A percentile compares a stretch with the other conserved stretches of the same genome.
Evolutionary conservation across 1,140 invertebrate species (phyloP).

Genomic region (Oedothorax gibbosus): DNA sequence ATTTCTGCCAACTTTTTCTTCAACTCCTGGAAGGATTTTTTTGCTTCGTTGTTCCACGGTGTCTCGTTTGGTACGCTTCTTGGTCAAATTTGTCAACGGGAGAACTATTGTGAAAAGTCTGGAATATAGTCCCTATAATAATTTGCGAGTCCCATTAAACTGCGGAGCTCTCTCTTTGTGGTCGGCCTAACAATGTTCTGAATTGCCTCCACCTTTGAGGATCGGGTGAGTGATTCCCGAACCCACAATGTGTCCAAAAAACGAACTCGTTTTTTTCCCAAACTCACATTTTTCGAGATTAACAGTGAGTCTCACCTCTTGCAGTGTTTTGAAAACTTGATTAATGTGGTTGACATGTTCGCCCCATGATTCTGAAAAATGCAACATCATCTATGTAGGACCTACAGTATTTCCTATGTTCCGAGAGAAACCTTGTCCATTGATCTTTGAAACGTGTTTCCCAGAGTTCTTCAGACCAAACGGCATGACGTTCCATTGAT

Average conservation of each 20-base stretch:
- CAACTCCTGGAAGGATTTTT: background rate
- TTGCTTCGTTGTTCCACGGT: background rate
- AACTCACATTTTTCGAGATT: constrained; percentile 13
- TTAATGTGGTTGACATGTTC: background rate
- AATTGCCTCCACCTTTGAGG: background rate
- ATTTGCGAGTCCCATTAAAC: background rate
- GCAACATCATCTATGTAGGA: constrained; percentile 13
- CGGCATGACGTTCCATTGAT: background rate
- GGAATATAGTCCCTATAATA: background rate
- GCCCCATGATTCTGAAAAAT: background rate
- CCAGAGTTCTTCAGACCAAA: constrained; percentile 4
- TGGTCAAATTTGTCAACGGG: background rate
- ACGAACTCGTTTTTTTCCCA: background rate
- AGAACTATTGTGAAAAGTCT: background rate
- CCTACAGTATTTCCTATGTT: background rate
- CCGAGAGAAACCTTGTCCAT: background rate
- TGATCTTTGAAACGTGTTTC: background rate
- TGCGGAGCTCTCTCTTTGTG: background rate
- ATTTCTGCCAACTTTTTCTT: background rate
- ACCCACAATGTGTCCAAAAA: background rate
- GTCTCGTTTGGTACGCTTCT: background rate
- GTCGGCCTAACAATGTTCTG: background rate
- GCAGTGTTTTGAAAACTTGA: background rate
- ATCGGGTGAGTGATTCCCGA: background rate
- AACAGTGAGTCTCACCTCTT: background rate